A percentile compares a stretch with the other conserved stretches of the same genome.
Conservation (phyloP, 2,113 vertebrate genomes). For the Corythaeola cristata region DNA sequence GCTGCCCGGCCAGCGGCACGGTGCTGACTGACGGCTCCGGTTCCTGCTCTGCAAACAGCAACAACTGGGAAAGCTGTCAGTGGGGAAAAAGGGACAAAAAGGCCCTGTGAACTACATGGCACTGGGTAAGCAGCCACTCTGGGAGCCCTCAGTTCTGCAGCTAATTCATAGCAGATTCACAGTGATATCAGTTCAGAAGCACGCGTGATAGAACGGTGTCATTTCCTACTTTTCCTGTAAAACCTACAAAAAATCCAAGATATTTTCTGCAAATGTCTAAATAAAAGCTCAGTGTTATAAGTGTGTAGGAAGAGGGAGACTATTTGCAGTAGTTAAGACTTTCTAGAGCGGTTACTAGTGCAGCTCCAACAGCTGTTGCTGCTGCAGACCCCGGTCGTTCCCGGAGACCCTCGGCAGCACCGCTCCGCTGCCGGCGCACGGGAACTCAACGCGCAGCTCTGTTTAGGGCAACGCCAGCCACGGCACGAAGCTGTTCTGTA, state of each 20-base stretch:
- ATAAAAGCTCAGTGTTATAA: background rate
- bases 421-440: background rate
- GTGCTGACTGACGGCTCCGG: background rate
- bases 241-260: background rate
- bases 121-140: background rate
- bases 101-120: background rate
- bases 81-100: background rate
- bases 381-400: background rate
- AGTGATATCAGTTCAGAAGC: background rate
- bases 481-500: background rate
- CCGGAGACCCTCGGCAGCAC: background rate
- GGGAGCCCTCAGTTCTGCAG: background rate
- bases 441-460: background rate
- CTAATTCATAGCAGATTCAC: background rate
- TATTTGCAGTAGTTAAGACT: background rate
- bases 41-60: background rate
- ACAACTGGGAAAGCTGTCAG: background rate
- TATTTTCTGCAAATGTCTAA: background rate
- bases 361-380: accelerated
- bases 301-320: accelerated
- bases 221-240: background rate
- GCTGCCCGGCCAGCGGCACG: background rate
- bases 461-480: background rate
- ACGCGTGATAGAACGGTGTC: accelerated
- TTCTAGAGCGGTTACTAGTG: background rate